A percentile compares a stretch with the other conserved stretches of the same genome.
Conservation (phyloP, 1,140 invertebrate species). For the Micrasema minimum region DNA sequence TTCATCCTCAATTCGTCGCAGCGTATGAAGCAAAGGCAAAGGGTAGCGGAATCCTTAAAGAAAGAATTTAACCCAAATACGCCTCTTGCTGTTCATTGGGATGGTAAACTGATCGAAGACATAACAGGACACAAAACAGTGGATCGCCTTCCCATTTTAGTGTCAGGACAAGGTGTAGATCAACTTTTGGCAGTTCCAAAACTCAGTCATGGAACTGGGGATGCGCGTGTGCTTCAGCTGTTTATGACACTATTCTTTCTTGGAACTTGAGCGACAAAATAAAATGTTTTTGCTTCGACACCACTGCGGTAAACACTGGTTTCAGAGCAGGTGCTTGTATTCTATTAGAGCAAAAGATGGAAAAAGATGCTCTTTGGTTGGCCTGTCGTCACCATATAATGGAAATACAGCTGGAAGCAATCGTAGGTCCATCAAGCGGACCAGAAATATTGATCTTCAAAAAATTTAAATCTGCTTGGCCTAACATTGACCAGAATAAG, state of each 20-base stretch:
- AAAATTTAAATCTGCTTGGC: no score
- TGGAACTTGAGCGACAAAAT: no score
- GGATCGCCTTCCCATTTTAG: conserved; percentile 56
- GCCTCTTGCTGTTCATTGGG: conserved; percentile 46
- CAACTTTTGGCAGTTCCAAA: conserved; percentile 56
- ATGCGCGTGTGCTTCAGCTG: conserved; percentile 50
- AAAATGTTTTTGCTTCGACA: no score
- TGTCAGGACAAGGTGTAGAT: conserved; percentile 49
- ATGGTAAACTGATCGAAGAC: conserved; percentile 42
- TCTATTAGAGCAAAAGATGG: conserved; percentile 34
- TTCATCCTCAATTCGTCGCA: background rate
- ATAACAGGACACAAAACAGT: conserved; percentile 52
- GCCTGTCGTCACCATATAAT: no score
- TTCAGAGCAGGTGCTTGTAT: no score
- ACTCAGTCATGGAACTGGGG: conserved; percentile 52
- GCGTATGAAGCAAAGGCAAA: conserved; percentile 21
- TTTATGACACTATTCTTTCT: conserved; percentile 26
- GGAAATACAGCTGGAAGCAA: background rate
- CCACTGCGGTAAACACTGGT: no score
- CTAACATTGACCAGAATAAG: no score
- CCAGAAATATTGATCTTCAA: no score
- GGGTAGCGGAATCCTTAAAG: conserved; percentile 50
- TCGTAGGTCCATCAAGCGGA: no score
- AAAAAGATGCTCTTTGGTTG: conserved; percentile 3
- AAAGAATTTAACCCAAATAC: conserved; percentile 48